These are phyloP conservation scores for Seira sanloemensis DNA, from an alignment of 2,888 invertebrate species.

Conservation along the genomic window DNA sequence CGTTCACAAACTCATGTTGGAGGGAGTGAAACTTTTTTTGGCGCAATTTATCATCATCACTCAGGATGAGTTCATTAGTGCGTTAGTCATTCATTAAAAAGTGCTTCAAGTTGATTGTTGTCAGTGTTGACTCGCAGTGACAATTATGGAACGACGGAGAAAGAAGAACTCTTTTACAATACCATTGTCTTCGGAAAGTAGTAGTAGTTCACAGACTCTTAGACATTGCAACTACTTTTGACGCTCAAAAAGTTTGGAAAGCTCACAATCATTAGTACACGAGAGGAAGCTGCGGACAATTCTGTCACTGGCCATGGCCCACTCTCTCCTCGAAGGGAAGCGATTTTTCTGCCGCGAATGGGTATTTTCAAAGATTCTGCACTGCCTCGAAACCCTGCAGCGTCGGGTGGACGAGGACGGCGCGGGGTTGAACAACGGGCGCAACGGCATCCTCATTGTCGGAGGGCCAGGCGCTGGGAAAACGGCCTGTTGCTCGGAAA, in stretches of 20 bases:
- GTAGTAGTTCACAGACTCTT: background rate
- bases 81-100: too few relatives aligned
- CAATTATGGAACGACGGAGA: background rate
- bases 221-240: background rate
- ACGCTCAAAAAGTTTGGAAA: background rate
- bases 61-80: too few relatives aligned
- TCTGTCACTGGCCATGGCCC: constrained; percentile 72
- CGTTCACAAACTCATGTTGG: too few relatives aligned
- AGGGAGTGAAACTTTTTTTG: too few relatives aligned
- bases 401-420: constrained; percentile 76
- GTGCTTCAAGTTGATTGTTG: too few relatives aligned
- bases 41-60: too few relatives aligned
- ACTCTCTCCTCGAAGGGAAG: constrained; percentile 77
- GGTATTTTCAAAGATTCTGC: constrained; percentile 95
- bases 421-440: constrained; percentile 74
- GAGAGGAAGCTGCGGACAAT: too few relatives aligned
- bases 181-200: background rate
- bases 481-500: constrained; percentile 90
- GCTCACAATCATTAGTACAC: background rate
- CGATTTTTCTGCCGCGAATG: constrained; percentile 95
- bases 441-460: constrained; percentile 88
- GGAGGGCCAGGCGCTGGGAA: constrained; percentile 91
- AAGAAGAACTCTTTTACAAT: constrained; percentile 12
- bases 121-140: background rate
- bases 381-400: constrained; percentile 89